These are phyloP conservation scores for Megaustenia siamemsis DNA, from an alignment of 2,888 invertebrate species.

Conservation along the genomic window DNA sequence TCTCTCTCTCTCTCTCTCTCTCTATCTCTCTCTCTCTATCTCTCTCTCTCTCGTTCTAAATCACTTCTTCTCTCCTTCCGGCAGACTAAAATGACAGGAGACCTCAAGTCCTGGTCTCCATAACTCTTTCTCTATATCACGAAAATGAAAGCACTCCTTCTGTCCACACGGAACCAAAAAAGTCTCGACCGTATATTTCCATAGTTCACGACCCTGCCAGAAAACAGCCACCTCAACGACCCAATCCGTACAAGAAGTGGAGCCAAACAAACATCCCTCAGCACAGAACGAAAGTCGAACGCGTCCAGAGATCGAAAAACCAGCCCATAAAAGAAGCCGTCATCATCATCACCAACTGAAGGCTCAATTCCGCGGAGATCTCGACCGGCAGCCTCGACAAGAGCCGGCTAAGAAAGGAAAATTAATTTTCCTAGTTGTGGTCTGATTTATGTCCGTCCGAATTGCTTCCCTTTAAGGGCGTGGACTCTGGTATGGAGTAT, in stretches of 20 bases:
- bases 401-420: slow-evolving; percentile 53
- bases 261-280: neutral
- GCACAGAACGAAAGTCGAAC: slow-evolving; percentile 13
- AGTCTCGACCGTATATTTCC: neutral
- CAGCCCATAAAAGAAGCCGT: slow-evolving; percentile 41
- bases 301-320: slow-evolving; percentile 34
- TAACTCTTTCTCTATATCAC: neutral
- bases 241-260: neutral
- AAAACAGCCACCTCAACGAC: neutral
- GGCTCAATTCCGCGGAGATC: slow-evolving; percentile 49
- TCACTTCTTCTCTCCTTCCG: neutral
- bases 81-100: neutral
- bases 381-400: slow-evolving; percentile 40
- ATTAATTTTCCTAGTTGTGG: slow-evolving; percentile 49
- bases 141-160: neutral
- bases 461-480: slow-evolving; percentile 21
- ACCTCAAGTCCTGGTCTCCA: no score
- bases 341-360: slow-evolving; percentile 43
- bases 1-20: neutral
- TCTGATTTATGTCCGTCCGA: slow-evolving; percentile 46
- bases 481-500: neutral
- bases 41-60: neutral
- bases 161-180: neutral
- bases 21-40: neutral
- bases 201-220: slow-evolving; percentile 1